Base-by-base conservation (phyloP, 1,140 invertebrate species). In the Leptopilina clavipes region DNA sequence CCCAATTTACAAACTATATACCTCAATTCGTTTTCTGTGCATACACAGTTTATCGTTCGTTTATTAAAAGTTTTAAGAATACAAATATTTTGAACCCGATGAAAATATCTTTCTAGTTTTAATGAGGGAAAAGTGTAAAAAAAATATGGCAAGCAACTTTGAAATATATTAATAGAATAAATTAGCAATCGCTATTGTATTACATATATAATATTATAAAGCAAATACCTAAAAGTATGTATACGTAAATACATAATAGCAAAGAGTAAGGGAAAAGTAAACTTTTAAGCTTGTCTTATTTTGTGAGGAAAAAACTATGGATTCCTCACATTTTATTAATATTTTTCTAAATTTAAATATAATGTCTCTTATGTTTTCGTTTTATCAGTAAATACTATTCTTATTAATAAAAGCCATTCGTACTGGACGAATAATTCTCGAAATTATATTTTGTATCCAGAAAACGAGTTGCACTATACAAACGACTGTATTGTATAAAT, bases 11-110 rank as follows among this genome's bases (percentile, higher is more conserved):
- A 65, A 25, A 65, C 22, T 10, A 25, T 17, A 52, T 17, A 44
- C 17, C 22, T 25, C 59, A 19, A 65, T 65, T 65, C 59, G 59
- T 65, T 65, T 65, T 65, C 59, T 65, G 59, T 31, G 59, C 59
- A 31, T n/a, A 65, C 10, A 31, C 59, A 8, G 25, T 25, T 2
- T 11, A 59, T 25, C 45, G 12, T 31, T 31, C 25, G 25, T 31
- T 31, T 31, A 31, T 31, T 31, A 31, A 31, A 31, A 31, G 25
- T 31, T 31, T 31, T 2, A 31, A 31, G 5, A 31, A 31, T 2
- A 31, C 1, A 31, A 5, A 31, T 31, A 5, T 31, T 31, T 31
- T 5, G 5, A 31, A 31, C 37, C 9, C 7, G 37, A 40, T 6
- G 37, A 6, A 40, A 40, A 40, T 1, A 31, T 31, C 1, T 31